These are phyloP conservation scores for Clitarchus hookeri DNA, from an alignment of 2,888 invertebrate genomes.

Conservation along the genomic window DNA sequence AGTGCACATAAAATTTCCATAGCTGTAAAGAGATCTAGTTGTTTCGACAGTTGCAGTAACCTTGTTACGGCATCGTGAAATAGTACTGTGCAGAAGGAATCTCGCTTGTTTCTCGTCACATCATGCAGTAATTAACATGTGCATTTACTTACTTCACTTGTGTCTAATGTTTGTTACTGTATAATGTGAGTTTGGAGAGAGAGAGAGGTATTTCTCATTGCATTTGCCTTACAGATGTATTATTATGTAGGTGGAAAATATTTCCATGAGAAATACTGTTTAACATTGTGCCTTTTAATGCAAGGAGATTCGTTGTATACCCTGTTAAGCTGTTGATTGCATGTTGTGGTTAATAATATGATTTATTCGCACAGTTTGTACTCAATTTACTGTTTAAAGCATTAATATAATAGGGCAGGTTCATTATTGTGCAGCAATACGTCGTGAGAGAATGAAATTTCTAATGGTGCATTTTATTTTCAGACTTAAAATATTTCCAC, in stretches of 20 bases:
- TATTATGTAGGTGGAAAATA: neutral
- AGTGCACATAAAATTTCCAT: no score
- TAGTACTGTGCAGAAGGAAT: neutral
- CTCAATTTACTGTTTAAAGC: neutral
- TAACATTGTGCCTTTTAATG: neutral
- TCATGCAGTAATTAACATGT: neutral
- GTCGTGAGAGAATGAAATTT: no score
- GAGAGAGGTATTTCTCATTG: neutral
- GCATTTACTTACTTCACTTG: neutral
- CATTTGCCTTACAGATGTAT: neutral
- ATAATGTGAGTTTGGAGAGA: neutral
- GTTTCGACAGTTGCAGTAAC: no score
- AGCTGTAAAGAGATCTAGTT: no score
- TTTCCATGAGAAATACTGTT: neutral
- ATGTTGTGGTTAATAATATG: neutral
- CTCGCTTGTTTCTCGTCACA: neutral
- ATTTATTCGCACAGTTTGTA: slow-evolving; percentile 4
- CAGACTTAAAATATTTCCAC: no score
- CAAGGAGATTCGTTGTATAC: neutral
- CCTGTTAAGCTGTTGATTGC: neutral
- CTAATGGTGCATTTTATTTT: no score
- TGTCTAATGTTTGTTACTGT: neutral
- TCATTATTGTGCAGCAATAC: no score
- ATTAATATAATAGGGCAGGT: no score
- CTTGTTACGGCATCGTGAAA: no score